phyloP scores from a whole-genome alignment of 2,888 invertebrate species.

The Yponomeuta sedellus region DNA sequence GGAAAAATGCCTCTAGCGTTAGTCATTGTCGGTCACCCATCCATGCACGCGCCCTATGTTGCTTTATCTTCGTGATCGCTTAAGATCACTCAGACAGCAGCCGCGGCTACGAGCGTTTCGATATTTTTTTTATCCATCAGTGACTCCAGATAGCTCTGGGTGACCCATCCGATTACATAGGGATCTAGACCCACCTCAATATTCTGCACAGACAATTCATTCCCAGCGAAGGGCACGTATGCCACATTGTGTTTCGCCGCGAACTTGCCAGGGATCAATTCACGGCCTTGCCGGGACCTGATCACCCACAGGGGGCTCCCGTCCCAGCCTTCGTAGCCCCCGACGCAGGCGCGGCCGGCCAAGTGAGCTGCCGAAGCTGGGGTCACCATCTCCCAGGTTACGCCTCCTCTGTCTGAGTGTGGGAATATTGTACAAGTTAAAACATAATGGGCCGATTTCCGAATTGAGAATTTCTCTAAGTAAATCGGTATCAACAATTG shows the following conservation, averaged over 20 bases:
- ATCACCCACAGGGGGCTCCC: constrained; percentile 67
- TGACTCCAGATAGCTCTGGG: no score
- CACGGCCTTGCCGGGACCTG: constrained; percentile 49
- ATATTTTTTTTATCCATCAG: no score
- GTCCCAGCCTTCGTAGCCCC: constrained; percentile 70
- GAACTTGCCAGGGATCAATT: constrained; percentile 63
- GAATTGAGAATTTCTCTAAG: no score
- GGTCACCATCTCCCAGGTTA: constrained; percentile 12
- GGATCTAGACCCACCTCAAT: constrained; percentile 45
- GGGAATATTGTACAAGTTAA: not conserved
- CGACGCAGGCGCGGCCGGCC: constrained; percentile 50
- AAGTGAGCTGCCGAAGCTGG: constrained; percentile 30
- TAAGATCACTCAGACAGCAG: no score
- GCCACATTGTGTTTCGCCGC: constrained; percentile 56
- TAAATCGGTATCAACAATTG: no score
- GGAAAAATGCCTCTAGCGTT: no score
- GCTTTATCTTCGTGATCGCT: no score
- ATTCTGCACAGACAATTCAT: constrained; percentile 47
- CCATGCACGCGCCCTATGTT: no score
- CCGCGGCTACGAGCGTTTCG: no score
- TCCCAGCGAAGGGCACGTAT: constrained; percentile 59
- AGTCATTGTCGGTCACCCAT: no score
- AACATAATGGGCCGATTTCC: no score
- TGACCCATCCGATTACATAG: no score
- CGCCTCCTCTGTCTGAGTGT: not conserved